Evolutionary conservation across 1,140 invertebrate genomes (phyloP), one percentile per base, ranked within the genome.

Genomic region (Calliopsis andreniformis): DNA sequence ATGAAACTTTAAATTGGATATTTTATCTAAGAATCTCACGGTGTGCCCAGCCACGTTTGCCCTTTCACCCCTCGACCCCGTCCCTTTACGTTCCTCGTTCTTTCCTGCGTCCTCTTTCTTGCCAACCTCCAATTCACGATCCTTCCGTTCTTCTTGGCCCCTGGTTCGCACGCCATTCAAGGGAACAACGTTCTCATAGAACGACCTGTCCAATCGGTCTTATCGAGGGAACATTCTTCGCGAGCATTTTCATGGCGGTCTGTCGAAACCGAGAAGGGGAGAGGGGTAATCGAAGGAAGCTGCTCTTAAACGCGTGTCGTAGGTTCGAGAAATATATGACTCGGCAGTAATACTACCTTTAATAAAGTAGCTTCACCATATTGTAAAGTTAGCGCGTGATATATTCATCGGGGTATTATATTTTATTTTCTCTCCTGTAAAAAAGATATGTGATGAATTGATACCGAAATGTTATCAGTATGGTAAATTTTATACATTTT

Each of bases 1-100:
- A 89, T 89, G 87, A 90, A 90, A 90, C 89, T 90, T 90, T 90
- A 90, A 90, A 90, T 90, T 90, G 89, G 89, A 90, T 90, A 90
- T 90, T 90, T 90, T 90, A 89, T 90, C 88, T 85, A 83, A 86
- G 76, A 84, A 87, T 89, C 87, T 89, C 77, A 76, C 81, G 81
- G 78, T 58, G 78, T 71, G 79, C 70, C 47, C 62, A 45, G 58
- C 28, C 51, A 45, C 47, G 67, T 59, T 63, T 66, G 28, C 55
- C 45, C 71, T 49, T 62, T 76, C 63, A 25, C 30, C 53, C 16
- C 32, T 59, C 30, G n/a, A 6, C 3, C 70, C 68, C 42, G 4
- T 45, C n/a, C 28, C 1, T 12, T 28, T 20, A 16, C 39, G 16
- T 58, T 32, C 10, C 14, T 30, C 20, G 35, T 25, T 30, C 51